These are phyloP conservation scores for Natator depressus DNA, from an alignment of 2,113 vertebrate genomes.

Conservation along the genomic window DNA sequence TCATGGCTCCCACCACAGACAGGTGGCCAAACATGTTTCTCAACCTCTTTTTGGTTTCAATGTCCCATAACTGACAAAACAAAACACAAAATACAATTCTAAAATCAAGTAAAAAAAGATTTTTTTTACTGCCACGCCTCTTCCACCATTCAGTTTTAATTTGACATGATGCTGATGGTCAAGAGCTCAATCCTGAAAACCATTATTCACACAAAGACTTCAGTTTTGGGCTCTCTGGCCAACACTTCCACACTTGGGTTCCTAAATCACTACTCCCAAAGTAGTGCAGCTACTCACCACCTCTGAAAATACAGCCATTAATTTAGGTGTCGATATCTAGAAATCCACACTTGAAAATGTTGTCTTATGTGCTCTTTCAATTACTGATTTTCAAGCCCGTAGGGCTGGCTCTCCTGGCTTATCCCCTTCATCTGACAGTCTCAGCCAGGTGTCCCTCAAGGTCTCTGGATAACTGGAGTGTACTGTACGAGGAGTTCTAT, in stretches of 20 bases:
- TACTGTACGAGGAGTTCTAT: not conserved
- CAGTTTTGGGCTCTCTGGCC: not conserved
- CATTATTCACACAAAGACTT: not conserved
- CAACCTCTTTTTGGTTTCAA: conserved; percentile 75
- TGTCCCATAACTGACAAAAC: conserved; percentile 81
- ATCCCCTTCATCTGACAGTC: not conserved
- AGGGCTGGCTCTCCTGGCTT: not conserved
- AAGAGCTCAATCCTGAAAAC: not conserved
- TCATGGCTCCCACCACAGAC: conserved; percentile 79
- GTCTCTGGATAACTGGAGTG: not conserved
- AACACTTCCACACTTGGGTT: not conserved
- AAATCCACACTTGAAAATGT: not conserved
- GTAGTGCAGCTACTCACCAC: not conserved
- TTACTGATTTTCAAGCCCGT: not conserved
- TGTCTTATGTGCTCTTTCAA: not conserved
- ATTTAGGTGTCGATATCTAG: not conserved
- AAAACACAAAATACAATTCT: conserved; percentile 7
- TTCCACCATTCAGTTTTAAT: not conserved
- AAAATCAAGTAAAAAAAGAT: not conserved
- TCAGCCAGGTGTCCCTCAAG: not conserved
- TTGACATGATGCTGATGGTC: not conserved
- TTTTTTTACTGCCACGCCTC: not conserved
- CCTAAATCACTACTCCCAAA: not conserved
- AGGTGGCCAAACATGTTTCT: conserved; percentile 77
- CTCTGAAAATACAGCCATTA: not conserved